Evolutionary conservation across 2,113 vertebrate species (phyloP), one percentile per base, ranked within the genome.

Genomic region (Lamprotornis superbus): DNA sequence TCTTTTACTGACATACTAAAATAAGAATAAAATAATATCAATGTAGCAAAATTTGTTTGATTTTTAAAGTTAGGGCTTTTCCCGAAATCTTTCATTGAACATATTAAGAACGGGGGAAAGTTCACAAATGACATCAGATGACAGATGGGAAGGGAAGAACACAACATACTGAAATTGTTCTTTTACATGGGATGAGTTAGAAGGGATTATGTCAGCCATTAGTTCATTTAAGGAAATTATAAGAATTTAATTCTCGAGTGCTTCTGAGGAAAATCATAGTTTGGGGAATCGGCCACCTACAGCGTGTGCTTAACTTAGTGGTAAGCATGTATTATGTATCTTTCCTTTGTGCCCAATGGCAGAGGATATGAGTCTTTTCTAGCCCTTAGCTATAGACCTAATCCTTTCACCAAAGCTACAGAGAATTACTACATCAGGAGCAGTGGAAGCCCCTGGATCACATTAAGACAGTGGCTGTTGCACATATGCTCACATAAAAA

Each of bases 101-200:
- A 10, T 56, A 80, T 65, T 73, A 82, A 7, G 9, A 35, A 70
- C 14, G 11, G 16, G 27, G 9, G 33, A 73, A 87, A 76, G 59
- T 79, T 95, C 42, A 85, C 15, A 81, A 87, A 79, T 65, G 19
- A 86, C 55, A 67, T 79, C 25, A 89, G 35, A 55, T 93, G 25
- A 74, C 74, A 91, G 69, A 92, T 87, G 87, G 70, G 17, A 47
- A 82, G 21, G 40, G 27, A 82, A 61, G 12, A 93, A 60, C 59
- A 55, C 27, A 93, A 23, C 80, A 89, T 79, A 77, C 49, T 94
- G 70, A 35, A 74, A 65, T 93, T 93, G 60, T 92, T 91, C 50
- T 79, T 50, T 87, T 80, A 6, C 61, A 57, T 65, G 81, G 91
- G 64, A 63, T 5, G 2, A 35, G 42, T 50, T 93, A 81, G 65